phyloP scores from a whole-genome alignment of 2,797 vertebrate genomes.

The Syndactyla subalaris region DNA sequence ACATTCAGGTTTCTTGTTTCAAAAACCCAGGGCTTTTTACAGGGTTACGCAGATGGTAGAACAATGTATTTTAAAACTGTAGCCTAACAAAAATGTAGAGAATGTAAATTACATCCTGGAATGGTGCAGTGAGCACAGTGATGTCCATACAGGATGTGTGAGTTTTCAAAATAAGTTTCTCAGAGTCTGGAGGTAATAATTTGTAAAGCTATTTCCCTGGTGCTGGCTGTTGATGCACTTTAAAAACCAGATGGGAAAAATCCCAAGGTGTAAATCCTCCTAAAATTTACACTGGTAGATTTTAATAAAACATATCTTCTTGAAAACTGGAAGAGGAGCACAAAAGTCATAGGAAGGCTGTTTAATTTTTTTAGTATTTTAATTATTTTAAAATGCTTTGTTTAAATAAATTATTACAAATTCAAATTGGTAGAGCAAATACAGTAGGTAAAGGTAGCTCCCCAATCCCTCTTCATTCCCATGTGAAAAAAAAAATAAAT shows the following conservation, averaged over 20 bases:
- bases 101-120: slow-evolving; percentile 69
- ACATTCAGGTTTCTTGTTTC: slow-evolving; percentile 30
- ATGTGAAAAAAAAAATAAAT: not conserved
- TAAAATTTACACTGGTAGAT: slow-evolving; percentile 48
- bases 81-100: slow-evolving; percentile 59
- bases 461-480: not conserved
- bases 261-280: slow-evolving; percentile 56
- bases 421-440: not conserved
- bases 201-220: slow-evolving; percentile 57
- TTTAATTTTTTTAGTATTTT: slow-evolving; percentile 6
- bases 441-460: not conserved
- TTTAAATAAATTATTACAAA: slow-evolving; percentile 30
- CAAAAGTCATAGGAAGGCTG: slow-evolving; percentile 26
- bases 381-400: slow-evolving; percentile 31
- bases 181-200: slow-evolving; percentile 67
- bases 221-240: slow-evolving; percentile 39
- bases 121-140: slow-evolving; percentile 49
- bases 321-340: not conserved
- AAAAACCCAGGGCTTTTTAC: slow-evolving; percentile 28
- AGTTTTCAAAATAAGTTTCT: slow-evolving; percentile 53
- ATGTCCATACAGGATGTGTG: slow-evolving; percentile 42
- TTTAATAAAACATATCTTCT: slow-evolving; percentile 21
- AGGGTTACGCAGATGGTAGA: slow-evolving; percentile 49
- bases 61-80: slow-evolving; percentile 46
- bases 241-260: slow-evolving; percentile 64